A percentile compares a stretch with the other conserved stretches of the same genome.
These are phyloP conservation scores for Gryon sp. DNA, from an alignment of 1,140 invertebrate species.

Conservation along the genomic window DNA sequence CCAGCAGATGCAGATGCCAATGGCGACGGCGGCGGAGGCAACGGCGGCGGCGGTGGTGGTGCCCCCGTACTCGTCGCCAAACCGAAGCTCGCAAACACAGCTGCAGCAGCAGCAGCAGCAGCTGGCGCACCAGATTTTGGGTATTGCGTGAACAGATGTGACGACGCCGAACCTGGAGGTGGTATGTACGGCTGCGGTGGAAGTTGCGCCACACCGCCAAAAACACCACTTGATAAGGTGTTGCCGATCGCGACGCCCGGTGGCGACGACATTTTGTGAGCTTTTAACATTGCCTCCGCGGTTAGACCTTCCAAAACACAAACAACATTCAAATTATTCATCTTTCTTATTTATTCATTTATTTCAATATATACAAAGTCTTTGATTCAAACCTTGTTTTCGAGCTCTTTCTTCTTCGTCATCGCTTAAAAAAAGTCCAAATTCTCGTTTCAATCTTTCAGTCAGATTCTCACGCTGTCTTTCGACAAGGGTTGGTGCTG, in stretches of 20 bases:
- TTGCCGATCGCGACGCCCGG: constrained; percentile 8
- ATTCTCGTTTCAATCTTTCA: constrained; percentile 86
- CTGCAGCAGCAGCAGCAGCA: constrained; percentile 3
- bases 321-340: background rate
- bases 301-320: constrained; percentile 68
- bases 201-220: constrained; percentile 67
- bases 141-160: constrained; percentile 69
- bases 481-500: constrained; percentile 86
- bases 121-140: constrained; percentile 11
- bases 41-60: constrained; percentile 11
- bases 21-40: constrained; percentile 40
- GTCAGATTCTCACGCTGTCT: constrained; percentile 87
- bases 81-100: constrained; percentile 67
- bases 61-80: constrained; percentile 52
- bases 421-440: constrained; percentile 86
- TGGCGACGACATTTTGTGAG: constrained; percentile 66
- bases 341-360: constrained; percentile 22
- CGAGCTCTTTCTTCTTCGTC: constrained; percentile 83
- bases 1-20: constrained; percentile 40
- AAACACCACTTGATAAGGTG: constrained; percentile 27
- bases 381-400: constrained; percentile 72
- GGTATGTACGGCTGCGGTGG: constrained; percentile 77
- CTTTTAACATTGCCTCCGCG: constrained; percentile 73
- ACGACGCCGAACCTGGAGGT: constrained; percentile 73
- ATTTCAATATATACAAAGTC: background rate